A percentile compares a stretch with the other conserved stretches of the same genome.
Conservation (phyloP, 2,113 vertebrate genomes). For the Psilopsiagon aymara region DNA sequence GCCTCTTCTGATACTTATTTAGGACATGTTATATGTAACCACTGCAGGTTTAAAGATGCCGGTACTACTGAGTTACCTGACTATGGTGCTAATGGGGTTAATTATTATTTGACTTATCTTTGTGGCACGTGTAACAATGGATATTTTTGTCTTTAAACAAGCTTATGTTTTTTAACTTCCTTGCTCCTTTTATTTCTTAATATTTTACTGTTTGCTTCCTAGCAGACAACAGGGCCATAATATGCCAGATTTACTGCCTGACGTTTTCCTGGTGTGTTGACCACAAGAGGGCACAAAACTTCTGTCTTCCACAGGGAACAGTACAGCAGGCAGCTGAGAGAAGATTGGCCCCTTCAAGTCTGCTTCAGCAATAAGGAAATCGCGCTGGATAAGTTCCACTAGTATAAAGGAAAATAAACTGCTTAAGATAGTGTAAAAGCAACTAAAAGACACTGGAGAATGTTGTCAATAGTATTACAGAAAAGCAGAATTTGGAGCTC, state of each 20-base stretch:
- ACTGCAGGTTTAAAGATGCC: background rate
- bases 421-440: background rate
- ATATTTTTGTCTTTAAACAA: background rate
- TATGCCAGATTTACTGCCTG: background rate
- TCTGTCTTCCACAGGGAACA: background rate
- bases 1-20: background rate
- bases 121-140: background rate
- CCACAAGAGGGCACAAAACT: conserved; percentile 60
- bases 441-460: background rate
- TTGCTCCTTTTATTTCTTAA: background rate
- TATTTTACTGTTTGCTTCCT: accelerated
- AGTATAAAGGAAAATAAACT: background rate
- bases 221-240: background rate
- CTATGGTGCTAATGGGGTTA: background rate
- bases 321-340: background rate
- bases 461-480: background rate
- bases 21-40: background rate
- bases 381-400: accelerated
- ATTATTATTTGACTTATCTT: background rate
- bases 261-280: background rate
- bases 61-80: background rate
- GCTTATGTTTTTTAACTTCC: background rate
- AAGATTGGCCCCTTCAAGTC: background rate
- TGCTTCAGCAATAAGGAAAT: background rate
- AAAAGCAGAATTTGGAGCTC: background rate